Evolutionary conservation across 2,888 invertebrate species (phyloP), one percentile per base, ranked within the genome.

Genomic region (Drosophila nr. perissopoda): DNA sequence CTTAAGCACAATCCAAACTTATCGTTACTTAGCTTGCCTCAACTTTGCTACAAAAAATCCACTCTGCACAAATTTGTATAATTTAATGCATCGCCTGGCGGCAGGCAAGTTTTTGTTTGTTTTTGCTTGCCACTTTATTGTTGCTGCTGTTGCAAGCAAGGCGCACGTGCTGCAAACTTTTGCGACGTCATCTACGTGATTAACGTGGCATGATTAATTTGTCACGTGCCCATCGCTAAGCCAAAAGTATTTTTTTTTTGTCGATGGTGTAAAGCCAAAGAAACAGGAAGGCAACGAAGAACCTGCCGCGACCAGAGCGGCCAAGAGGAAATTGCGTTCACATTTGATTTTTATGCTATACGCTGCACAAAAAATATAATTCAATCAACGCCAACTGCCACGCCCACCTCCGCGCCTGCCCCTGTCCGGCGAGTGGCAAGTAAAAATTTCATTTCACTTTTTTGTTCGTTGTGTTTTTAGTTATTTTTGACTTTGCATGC

Each of bases 351-450:
- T 84, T 83, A 88, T 84, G 86, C 86, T 80, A 78, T 88, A 63
- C 83, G 81, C 83, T 88, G 84, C 81, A 84, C 76, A 84, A 83
- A 82, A 56, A 36, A 57, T 84, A 84, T 84, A 84, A 84, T 84
- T 84, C 87, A 88, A 88, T 88, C 90, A 89, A 88, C 90, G 88
- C 89, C 89, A 88, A 88, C 70, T 81, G 88, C 85, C 88, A 82
- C 88, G 88, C 89, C 89, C 63, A 36, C 48, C 49, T 46, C 33
- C 54, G 38, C 29, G 5, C 11, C 10, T 8, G 7, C 51, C 53
- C 31, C 31, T 33, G 31, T 25, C 31, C 18, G 46, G 16, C 27
- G 25, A 57, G 59, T 48, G 64, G 74, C 82, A 48, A 70, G 59
- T 64, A 63, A 38, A 63, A 60, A 42, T 63, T 61, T 56, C 49